Evolutionary conservation across 2,113 vertebrate genomes (phyloP).

Genomic region (Enhydra lutris): DNA sequence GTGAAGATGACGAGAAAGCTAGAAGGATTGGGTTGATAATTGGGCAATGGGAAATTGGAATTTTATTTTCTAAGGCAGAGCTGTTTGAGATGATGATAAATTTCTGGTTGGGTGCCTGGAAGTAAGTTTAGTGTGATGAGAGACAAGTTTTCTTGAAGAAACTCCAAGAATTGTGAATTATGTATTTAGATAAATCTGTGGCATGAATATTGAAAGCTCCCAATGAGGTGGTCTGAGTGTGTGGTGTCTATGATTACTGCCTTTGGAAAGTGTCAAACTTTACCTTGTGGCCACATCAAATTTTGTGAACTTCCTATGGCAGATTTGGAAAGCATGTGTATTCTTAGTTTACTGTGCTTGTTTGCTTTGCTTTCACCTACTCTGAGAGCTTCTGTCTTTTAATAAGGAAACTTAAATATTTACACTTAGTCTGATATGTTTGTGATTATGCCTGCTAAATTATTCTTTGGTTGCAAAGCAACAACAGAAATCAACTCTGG

Average conservation of each 20-base stretch:
- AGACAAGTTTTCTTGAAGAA: not conserved
- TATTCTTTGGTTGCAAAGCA: not conserved
- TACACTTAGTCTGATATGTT: not conserved
- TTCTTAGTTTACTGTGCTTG: not conserved
- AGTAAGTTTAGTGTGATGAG: not conserved
- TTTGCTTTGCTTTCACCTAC: not conserved
- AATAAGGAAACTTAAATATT: constrained; percentile 20
- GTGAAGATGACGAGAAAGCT: not conserved
- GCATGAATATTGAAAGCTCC: not conserved
- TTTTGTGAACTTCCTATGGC: not conserved
- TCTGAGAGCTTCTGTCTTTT: not conserved
- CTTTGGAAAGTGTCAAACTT: not conserved
- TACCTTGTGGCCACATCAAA: not conserved
- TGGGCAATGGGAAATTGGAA: not conserved
- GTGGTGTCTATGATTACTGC: not conserved
- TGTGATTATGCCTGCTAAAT: not conserved
- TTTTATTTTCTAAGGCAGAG: constrained; percentile 1
- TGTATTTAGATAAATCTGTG: not conserved
- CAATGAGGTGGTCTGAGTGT: not conserved
- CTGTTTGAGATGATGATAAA: not conserved
- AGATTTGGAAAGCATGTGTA: not conserved
- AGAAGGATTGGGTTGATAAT: not conserved
- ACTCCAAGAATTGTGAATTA: not conserved
- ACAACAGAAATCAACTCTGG: not conserved
- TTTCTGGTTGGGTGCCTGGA: not conserved